phyloP scores from a whole-genome alignment of 2,888 invertebrate species.

The Orchesellides sinensis region DNA sequence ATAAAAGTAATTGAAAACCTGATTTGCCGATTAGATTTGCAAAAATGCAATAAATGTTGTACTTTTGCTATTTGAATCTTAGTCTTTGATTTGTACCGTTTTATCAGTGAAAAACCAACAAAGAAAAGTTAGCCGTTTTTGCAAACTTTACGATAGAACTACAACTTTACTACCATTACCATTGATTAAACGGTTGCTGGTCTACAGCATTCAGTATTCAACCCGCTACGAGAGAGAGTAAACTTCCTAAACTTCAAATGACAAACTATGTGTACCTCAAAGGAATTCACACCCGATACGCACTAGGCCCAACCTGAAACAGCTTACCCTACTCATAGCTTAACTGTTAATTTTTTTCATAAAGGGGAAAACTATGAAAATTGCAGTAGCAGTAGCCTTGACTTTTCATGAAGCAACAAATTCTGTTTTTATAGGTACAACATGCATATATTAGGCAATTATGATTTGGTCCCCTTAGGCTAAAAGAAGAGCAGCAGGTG shows the following conservation, averaged over 20 bases:
- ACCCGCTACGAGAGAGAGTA: too few relatives aligned
- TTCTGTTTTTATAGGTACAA: background rate
- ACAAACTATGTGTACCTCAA: background rate
- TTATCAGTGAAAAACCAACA: constrained; percentile 27
- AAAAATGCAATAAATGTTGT: constrained; percentile 15
- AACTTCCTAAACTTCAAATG: background rate
- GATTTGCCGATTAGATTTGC: constrained; percentile 28
- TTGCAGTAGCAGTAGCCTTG: constrained; percentile 13
- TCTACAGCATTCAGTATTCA: background rate
- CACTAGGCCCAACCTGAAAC: background rate
- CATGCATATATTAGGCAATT: background rate
- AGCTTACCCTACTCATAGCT: too few relatives aligned
- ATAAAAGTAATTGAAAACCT: constrained; percentile 42
- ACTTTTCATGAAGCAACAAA: background rate
- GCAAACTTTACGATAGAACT: too few relatives aligned
- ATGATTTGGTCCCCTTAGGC: constrained; percentile 2
- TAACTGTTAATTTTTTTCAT: constrained; percentile 27
- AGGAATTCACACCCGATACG: background rate
- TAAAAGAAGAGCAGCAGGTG: constrained; percentile 1
- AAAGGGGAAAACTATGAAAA: too few relatives aligned
- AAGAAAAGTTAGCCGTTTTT: background rate
- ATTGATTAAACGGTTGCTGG: background rate
- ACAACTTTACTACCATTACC: too few relatives aligned
- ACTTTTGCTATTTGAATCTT: constrained; percentile 25
- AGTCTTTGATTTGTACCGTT: constrained; percentile 33